A percentile compares a stretch with the other conserved stretches of the same genome.
These are phyloP conservation scores for Florisuga fusca DNA, from an alignment of 2,797 vertebrate species.

Conservation along the genomic window DNA sequence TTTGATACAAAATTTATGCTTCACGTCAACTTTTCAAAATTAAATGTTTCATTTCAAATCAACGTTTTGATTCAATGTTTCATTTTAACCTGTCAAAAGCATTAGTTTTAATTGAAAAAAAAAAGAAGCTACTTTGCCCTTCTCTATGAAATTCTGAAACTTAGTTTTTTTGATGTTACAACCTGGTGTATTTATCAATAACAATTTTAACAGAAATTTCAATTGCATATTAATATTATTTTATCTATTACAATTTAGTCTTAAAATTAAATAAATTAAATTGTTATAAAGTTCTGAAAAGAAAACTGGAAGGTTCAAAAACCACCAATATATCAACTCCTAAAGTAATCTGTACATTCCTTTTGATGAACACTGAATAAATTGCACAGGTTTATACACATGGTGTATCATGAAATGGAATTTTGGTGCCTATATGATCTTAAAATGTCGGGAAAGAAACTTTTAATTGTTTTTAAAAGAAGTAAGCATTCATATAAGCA, in stretches of 20 bases:
- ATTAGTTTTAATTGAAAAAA: background rate
- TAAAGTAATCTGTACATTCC: background rate
- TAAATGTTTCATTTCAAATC: background rate
- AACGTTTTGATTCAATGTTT: background rate
- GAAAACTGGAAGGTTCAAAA: background rate
- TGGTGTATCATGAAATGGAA: background rate
- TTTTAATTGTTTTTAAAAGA: background rate
- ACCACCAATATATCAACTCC: fast-evolving
- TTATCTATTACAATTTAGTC: background rate
- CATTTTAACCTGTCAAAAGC: background rate
- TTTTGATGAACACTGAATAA: background rate
- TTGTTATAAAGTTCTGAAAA: background rate
- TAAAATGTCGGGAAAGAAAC: background rate
- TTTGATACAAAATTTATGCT: background rate
- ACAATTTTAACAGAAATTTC: background rate
- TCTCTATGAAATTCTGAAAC: background rate
- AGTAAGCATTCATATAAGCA: fast-evolving
- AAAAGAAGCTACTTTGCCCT: background rate
- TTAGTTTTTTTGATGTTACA: background rate
- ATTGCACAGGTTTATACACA: background rate
- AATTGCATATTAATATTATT: background rate
- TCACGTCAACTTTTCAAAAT: background rate
- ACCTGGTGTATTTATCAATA: background rate
- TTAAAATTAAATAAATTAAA: background rate
- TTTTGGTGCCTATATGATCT: background rate